Evolutionary conservation across 2,113 vertebrate species (phyloP).

Genomic region (Esox niger): DNA sequence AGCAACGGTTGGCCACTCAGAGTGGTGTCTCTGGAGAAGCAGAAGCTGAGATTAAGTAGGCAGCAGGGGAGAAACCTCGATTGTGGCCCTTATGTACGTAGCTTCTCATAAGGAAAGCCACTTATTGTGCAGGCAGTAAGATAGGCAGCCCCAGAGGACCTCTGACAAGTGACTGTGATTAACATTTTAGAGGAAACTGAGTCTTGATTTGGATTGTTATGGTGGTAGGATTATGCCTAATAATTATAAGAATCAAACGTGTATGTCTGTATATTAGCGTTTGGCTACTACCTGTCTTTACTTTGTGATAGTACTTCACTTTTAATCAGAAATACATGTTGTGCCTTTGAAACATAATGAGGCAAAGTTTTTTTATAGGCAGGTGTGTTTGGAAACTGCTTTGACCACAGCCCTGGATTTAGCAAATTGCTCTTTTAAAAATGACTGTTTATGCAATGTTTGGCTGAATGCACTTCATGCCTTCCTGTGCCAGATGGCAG

Average conservation of each 20-base stretch:
- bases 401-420: too few relatives aligned
- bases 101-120: neutral
- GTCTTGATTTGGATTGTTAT: too few relatives aligned
- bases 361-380: too few relatives aligned
- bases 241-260: too few relatives aligned
- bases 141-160: neutral
- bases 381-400: too few relatives aligned
- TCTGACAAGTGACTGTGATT: conserved; percentile 14
- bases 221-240: too few relatives aligned
- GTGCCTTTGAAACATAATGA: too few relatives aligned
- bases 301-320: too few relatives aligned
- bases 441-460: neutral
- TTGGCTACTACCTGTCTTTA: too few relatives aligned
- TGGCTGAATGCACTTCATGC: conserved; percentile 1
- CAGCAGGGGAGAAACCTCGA: neutral
- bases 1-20: neutral
- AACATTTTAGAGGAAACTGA: conserved; percentile 13
- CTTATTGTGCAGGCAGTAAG: conserved; percentile 8
- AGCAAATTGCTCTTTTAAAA: too few relatives aligned
- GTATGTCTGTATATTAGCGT: too few relatives aligned
- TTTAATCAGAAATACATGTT: too few relatives aligned
- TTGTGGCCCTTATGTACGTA: neutral
- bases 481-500: conserved; percentile 26
- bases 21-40: neutral
- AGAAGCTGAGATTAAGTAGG: neutral